A percentile compares a stretch with the other conserved stretches of the same genome.
phyloP scores from a whole-genome alignment of 2,888 invertebrate genomes.

The Melanophora roralis region DNA sequence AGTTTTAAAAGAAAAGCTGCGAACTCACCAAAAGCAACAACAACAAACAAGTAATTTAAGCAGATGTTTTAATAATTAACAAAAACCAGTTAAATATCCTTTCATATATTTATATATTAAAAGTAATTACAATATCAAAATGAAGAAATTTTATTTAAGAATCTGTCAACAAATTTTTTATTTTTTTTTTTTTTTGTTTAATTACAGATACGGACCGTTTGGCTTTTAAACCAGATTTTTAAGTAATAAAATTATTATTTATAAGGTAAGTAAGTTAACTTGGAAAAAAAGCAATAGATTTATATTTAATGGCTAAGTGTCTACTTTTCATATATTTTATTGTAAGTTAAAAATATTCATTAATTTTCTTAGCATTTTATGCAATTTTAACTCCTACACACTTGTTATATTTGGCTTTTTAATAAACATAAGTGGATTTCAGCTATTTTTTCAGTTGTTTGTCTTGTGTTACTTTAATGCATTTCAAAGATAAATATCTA shows the following conservation, averaged over 20 bases:
- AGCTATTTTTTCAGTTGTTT: too few species aligned
- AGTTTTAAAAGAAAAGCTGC: neutral
- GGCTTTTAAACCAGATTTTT: conserved; percentile 23
- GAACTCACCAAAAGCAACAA: neutral
- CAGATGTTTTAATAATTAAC: conserved; percentile 28
- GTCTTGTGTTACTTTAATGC: conserved; percentile 15
- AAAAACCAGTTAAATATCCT: neutral
- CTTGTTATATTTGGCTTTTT: conserved; percentile 7
- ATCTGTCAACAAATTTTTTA: conserved; percentile 37
- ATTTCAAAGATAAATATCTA: conserved; percentile 33
- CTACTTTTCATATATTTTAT: conserved; percentile 13
- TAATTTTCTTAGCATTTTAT: conserved; percentile 10
- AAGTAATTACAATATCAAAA: neutral
- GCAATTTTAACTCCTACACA: conserved; percentile 45
- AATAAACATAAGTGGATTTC: too few species aligned
- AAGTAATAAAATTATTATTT: conserved; percentile 50
- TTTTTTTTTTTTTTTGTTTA: conserved; percentile 20
- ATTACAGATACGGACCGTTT: conserved; percentile 48
- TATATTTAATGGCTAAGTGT: neutral
- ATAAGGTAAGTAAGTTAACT: conserved; percentile 48
- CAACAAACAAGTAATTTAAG: neutral
- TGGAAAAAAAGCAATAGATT: neutral
- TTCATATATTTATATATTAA: neutral
- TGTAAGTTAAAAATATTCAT: conserved; percentile 1
- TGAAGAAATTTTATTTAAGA: neutral